A percentile compares a stretch with the other conserved stretches of the same genome.
phyloP scores from a whole-genome alignment of 2,113 vertebrate species.

The Vulpes ferrilata region DNA sequence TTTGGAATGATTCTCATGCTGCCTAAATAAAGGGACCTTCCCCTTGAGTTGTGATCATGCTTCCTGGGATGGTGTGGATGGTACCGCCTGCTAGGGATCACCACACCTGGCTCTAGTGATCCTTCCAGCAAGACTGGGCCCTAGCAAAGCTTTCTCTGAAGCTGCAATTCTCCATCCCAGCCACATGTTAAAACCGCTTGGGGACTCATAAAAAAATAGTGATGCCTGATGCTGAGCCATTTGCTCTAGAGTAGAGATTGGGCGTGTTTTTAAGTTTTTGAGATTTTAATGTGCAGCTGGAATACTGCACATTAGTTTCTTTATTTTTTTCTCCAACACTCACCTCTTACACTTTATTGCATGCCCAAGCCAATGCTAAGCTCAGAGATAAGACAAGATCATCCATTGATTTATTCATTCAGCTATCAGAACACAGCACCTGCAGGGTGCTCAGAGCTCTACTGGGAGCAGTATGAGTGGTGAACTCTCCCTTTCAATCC shows the following conservation, averaged over 20 bases:
- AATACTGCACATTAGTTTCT: neutral
- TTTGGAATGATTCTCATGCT: neutral
- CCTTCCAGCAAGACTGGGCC: neutral
- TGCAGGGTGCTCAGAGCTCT: neutral
- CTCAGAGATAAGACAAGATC: neutral
- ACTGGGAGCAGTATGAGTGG: neutral
- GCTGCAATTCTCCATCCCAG: neutral
- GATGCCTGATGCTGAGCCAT: neutral
- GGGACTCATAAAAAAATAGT: neutral
- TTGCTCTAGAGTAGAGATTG: neutral
- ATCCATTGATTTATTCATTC: neutral
- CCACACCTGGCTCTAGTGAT: neutral
- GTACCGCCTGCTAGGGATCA: neutral
- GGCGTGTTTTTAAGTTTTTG: neutral
- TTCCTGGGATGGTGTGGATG: neutral
- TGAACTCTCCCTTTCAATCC: neutral
- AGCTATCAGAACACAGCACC: fast-evolving
- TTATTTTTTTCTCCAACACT: too few species aligned
- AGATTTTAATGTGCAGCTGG: neutral
- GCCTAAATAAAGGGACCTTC: neutral
- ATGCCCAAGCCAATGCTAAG: neutral
- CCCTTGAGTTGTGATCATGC: neutral
- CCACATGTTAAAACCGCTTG: neutral
- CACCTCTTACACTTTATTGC: neutral
- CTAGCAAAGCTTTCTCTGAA: neutral